A percentile compares a stretch with the other conserved stretches of the same genome.
These are phyloP conservation scores for Lanius ludovicianus DNA, from an alignment of 2,113 vertebrate species.

Conservation along the genomic window DNA sequence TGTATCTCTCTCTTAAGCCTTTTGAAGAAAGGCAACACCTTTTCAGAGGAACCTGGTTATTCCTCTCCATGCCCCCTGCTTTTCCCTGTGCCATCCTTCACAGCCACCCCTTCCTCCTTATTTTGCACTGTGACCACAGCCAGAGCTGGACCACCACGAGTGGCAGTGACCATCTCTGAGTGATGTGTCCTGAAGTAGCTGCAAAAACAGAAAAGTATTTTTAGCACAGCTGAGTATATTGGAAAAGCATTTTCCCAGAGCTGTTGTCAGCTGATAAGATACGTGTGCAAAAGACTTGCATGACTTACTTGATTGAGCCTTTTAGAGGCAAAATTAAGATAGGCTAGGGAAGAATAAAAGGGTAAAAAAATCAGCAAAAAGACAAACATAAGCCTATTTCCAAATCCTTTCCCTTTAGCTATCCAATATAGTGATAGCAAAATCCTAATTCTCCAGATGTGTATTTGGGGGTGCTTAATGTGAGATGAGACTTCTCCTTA, in stretches of 20 bases:
- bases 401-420: background rate
- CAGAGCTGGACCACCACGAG: background rate
- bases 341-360: background rate
- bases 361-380: background rate
- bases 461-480: background rate
- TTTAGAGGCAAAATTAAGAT: background rate
- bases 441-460: constrained; percentile 11
- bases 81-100: background rate
- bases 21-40: background rate
- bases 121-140: background rate
- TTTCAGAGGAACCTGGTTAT: background rate
- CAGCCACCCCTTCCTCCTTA: background rate
- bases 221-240: background rate
- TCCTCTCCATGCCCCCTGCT: accelerated
- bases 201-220: background rate
- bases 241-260: background rate
- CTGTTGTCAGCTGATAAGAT: constrained; percentile 26
- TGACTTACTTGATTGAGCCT: background rate
- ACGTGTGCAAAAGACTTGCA: background rate
- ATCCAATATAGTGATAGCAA: background rate
- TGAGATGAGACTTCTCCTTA: background rate
- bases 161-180: background rate
- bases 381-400: constrained; percentile 1
- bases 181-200: background rate
- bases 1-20: background rate